Evolutionary conservation across 2,113 vertebrate genomes (phyloP).

Genomic region (Circaetus gallicus): DNA sequence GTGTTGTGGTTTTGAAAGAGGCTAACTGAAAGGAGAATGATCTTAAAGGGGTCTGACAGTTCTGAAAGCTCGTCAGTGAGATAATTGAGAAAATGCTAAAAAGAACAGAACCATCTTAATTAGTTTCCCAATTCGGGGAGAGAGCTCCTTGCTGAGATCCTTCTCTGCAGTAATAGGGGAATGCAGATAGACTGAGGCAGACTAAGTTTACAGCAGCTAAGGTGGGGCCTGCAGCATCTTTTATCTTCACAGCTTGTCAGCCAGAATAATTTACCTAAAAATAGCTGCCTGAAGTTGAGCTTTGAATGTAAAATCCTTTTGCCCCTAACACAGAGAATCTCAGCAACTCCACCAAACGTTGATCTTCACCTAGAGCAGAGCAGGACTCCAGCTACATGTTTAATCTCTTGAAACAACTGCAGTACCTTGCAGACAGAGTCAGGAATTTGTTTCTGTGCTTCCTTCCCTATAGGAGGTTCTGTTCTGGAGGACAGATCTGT

Average conservation of each 20-base stretch:
- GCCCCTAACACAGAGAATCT: neutral
- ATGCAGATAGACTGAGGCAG: neutral
- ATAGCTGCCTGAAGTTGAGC: slow-evolving; percentile 4
- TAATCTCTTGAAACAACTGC: neutral
- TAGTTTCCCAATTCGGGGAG: neutral
- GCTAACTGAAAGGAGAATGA: neutral
- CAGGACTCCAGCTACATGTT: neutral
- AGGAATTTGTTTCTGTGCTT: neutral
- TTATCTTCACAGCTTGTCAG: slow-evolving; percentile 31
- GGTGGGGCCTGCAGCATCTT: slow-evolving; percentile 34
- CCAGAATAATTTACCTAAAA: slow-evolving; percentile 46
- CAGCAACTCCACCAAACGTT: neutral
- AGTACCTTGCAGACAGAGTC: neutral
- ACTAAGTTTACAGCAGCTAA: neutral
- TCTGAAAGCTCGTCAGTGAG: neutral
- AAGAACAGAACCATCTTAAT: neutral
- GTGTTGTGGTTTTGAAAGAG: neutral
- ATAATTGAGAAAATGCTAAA: neutral
- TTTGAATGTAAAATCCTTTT: slow-evolving; percentile 10
- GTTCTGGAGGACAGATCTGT: neutral
- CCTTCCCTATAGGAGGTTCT: neutral
- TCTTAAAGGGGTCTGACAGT: neutral
- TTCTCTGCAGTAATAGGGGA: neutral
- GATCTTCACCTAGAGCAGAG: neutral
- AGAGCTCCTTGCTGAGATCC: neutral